Evolutionary conservation across 1,140 invertebrate species (phyloP).

Genomic region (Trachelipus rathkii): DNA sequence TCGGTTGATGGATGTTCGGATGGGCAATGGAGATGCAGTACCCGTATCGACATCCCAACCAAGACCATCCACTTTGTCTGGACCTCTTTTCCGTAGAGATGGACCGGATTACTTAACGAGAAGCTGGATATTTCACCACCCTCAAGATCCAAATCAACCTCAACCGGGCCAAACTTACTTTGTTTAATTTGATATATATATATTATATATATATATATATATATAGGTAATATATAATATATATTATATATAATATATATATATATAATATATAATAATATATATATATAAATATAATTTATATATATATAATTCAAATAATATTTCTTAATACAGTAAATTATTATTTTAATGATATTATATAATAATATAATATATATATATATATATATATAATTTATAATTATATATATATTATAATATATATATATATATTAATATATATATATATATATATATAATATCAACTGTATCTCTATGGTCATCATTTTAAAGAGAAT

Average conservation of each 20-base stretch:
- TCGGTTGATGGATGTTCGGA: neutral
- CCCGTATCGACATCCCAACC: neutral
- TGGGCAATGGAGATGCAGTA: neutral
- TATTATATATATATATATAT: constrained; percentile 15
- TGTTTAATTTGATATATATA: neutral
- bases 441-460: no score
- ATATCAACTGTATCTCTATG: no score
- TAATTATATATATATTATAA: no score
- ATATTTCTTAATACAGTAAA: neutral
- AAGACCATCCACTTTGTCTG: neutral
- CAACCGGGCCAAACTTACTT: neutral
- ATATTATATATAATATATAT: constrained; percentile 15
- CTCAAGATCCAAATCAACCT: constrained; percentile 6
- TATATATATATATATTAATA: no score
- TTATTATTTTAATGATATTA: neutral
- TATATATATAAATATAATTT: neutral
- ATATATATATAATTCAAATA: neutral
- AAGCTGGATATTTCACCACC: neutral
- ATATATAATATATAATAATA: neutral
- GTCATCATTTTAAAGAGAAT: no score
- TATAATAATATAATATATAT: neutral
- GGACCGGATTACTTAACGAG: neutral
- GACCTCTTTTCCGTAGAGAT: neutral
- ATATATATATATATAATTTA: constrained; percentile 9
- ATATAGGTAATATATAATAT: constrained; percentile 9